Evolutionary conservation across 2,888 invertebrate species (phyloP), one percentile per base, ranked within the genome.

Genomic region (Pimpla rufipes): DNA sequence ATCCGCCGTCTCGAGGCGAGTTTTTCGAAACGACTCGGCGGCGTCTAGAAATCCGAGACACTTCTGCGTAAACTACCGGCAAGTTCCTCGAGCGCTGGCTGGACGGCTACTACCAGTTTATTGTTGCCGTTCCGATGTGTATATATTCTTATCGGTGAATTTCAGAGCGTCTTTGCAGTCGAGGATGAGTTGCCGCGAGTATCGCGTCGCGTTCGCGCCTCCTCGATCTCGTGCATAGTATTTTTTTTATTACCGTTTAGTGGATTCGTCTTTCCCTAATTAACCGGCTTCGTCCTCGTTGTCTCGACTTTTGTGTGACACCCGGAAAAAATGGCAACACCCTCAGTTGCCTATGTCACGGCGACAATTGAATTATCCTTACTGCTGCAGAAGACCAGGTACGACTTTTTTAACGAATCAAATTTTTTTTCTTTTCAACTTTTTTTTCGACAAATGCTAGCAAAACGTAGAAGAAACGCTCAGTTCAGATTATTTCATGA

Each of bases 91-190:
- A 50, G 52, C 21, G 57, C 3, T 13, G 13, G 29, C 6, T 10
- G 23, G 7, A 57, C 29, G 57, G 10, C 29, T 8, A 29, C 29
- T 8, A 29, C 29, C 29, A 23, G 23, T n/a, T 57, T n/a, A n/a
- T 57, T 18, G 21, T 40, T 21, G 55, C 55, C 11, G 42, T 6
- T 42, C n/a, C n/a, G 42, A 57, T 37, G 50, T 50, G 50, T 13
- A 23, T 55, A 23, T 10, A 55, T 55, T 84, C 85, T 88, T 85
- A 88, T 88, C 88, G 83, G 57, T 70, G 79, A 84, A 88, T 85
- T 57, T 21, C 42, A 40, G 84, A 86, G 81, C 74, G 79, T 80
- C 84, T 18, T 75, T 85, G 77, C 87, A 88, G 88, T 88, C 81
- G 62, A 55, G 42, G 80, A 71, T 66, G 75, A 86, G 78, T 64